Base-by-base conservation (phyloP, 35 echinoderm and acorn worm species). In the Chiridota heheva region DNA sequence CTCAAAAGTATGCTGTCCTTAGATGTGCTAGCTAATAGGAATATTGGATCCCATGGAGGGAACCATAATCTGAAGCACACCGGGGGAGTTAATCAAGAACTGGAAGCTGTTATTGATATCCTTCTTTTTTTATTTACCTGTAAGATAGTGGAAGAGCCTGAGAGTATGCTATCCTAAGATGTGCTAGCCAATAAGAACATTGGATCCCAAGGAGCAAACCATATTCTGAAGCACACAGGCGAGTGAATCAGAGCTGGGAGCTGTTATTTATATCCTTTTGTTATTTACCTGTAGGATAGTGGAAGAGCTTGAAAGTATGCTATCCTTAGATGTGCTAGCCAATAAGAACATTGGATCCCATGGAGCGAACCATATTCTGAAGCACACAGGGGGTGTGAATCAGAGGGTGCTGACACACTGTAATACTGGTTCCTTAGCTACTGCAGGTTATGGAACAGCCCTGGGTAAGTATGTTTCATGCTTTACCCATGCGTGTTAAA, bases 361-460 rank as follows among this genome's bases (percentile, higher is more conserved):
- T 76, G 94, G 94, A 30, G 94, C 94, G 6, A 40, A 88, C 26
- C 88, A 97, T 76, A 82, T 91, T 8, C 49, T 72, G 3, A 20
- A 76, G 26, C 56, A 72, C 46, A 75, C 36, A 25, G 39, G 56
- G 15, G 33, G 32, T 28, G 79, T 12, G 28, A 80, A 42, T 53
- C 82, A 83, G 39, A 58, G 22, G 17, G 69, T 97, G 0, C 83
- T 91, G 57, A 97, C 94, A 12, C 94, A 97, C 48, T 97, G 94
- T 72, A 97, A 97, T 59, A 91, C 94, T 57, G 94, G 94, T 0
- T 91, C 94, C 13, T 66, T 97, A 16, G 94, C 94, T 44, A 97
- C 94, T 33, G 89, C 87, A 18, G 94, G 89, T n/a, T 97, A 97
- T 88, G 94, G 94, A 12, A 91, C 94, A 44, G 94, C 94, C 40